phyloP scores from a whole-genome alignment of 2,113 vertebrate genomes.

The Empidonax traillii region DNA sequence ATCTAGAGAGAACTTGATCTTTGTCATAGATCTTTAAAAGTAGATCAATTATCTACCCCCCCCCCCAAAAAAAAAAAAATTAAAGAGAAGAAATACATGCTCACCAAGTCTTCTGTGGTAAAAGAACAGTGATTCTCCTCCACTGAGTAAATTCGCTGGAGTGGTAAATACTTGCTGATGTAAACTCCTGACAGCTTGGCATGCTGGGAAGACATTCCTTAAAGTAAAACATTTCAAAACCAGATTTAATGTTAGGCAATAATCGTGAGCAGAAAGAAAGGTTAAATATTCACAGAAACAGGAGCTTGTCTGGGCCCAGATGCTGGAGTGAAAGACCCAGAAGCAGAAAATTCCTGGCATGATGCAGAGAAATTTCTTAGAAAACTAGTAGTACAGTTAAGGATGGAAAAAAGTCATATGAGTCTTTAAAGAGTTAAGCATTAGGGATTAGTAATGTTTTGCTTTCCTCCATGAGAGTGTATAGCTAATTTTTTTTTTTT shows the following conservation, averaged over 20 bases:
- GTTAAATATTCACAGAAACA: neutral
- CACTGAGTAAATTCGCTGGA: conserved; percentile 93
- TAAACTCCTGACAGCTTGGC: conserved; percentile 97
- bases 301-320: neutral
- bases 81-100: neutral
- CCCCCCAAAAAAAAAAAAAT: neutral
- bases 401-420: neutral
- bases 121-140: conserved; percentile 89
- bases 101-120: conserved; percentile 97
- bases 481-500: neutral
- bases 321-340: neutral
- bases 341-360: neutral
- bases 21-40: neutral
- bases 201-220: conserved; percentile 97
- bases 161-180: conserved; percentile 93
- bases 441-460: neutral
- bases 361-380: neutral
- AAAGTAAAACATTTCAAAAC: conserved; percentile 38
- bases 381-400: neutral
- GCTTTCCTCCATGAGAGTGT: neutral
- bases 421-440: neutral
- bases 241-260: neutral
- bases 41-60: neutral
- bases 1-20: neutral
- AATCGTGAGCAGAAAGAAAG: neutral